phyloP scores from a whole-genome alignment of 2,888 invertebrate genomes.

The Auanema freiburgensis region DNA sequence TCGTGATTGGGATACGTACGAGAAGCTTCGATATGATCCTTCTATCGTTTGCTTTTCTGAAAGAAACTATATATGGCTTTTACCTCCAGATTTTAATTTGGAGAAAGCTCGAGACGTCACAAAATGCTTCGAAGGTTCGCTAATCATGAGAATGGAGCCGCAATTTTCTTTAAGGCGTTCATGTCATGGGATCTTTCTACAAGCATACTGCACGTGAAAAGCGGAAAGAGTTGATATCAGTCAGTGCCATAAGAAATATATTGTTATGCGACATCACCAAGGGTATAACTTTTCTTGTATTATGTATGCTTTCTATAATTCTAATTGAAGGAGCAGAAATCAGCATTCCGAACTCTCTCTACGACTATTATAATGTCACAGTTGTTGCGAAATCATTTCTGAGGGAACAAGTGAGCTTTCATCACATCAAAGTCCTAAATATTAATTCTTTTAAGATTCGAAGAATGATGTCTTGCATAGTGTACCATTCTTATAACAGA shows the following conservation, averaged over 20 bases:
- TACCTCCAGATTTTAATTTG: constrained; percentile 43
- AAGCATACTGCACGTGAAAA: constrained; percentile 48
- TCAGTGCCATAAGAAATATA: constrained; percentile 36
- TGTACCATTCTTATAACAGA: constrained; percentile 38
- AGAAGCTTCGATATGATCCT: constrained; percentile 34
- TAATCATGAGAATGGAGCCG: not conserved
- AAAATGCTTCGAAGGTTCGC: constrained; percentile 38
- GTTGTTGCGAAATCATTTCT: constrained; percentile 50
- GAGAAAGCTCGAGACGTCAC: constrained; percentile 30
- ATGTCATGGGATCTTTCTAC: constrained; percentile 55
- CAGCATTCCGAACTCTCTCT: constrained; percentile 40
- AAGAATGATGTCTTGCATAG: constrained; percentile 53
- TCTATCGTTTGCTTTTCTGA: constrained; percentile 47
- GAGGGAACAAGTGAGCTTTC: constrained; percentile 45
- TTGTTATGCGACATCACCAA: no score
- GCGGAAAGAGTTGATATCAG: constrained; percentile 29
- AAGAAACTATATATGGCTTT: constrained; percentile 40
- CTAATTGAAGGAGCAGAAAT: constrained; percentile 35
- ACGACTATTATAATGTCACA: constrained; percentile 53
- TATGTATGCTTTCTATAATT: not conserved
- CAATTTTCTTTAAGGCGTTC: constrained; percentile 30
- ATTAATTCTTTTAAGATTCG: constrained; percentile 42
- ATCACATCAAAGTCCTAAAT: not conserved
- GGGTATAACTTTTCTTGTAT: no score
- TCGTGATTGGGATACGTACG: constrained; percentile 31